A percentile compares a stretch with the other conserved stretches of the same genome.
These are phyloP conservation scores for Micrastur ruficollis DNA, from an alignment of 2,797 vertebrate species.

Conservation along the genomic window DNA sequence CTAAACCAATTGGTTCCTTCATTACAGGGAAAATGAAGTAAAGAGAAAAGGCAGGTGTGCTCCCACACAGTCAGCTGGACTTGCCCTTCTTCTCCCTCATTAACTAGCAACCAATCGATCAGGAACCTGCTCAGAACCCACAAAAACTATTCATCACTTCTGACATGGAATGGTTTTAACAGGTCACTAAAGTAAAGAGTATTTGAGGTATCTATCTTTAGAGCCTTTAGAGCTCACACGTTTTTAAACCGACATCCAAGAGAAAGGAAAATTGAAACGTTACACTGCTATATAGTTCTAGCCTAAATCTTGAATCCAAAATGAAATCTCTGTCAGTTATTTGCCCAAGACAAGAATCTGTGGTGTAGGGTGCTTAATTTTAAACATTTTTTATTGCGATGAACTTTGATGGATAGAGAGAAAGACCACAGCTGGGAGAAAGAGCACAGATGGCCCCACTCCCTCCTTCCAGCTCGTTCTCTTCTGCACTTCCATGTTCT, in stretches of 20 bases:
- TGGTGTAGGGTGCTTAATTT: background rate
- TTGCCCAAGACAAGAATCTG: background rate
- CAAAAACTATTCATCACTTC: slow-evolving; percentile 75
- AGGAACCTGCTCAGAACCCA: slow-evolving; percentile 69
- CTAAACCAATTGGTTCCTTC: slow-evolving; percentile 77
- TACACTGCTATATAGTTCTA: background rate
- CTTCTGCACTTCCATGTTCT: background rate
- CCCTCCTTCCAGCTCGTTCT: background rate
- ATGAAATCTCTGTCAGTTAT: background rate
- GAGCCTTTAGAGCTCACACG: background rate
- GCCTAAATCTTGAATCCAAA: background rate
- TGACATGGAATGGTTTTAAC: slow-evolving; percentile 58
- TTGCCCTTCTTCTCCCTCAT: slow-evolving; percentile 64
- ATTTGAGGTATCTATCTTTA: slow-evolving; percentile 50
- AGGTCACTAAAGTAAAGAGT: slow-evolving; percentile 51
- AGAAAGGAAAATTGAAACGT: background rate
- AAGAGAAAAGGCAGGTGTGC: slow-evolving; percentile 66
- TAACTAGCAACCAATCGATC: slow-evolving; percentile 69
- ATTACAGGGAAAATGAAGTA: slow-evolving; percentile 76
- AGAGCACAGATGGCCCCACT: background rate
- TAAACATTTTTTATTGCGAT: background rate
- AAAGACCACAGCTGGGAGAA: background rate
- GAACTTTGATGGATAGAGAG: background rate
- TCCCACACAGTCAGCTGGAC: slow-evolving; percentile 31
- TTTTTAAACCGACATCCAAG: background rate